phyloP scores from a whole-genome alignment of 2,797 vertebrate species.

The Rhinoraja longicauda region DNA sequence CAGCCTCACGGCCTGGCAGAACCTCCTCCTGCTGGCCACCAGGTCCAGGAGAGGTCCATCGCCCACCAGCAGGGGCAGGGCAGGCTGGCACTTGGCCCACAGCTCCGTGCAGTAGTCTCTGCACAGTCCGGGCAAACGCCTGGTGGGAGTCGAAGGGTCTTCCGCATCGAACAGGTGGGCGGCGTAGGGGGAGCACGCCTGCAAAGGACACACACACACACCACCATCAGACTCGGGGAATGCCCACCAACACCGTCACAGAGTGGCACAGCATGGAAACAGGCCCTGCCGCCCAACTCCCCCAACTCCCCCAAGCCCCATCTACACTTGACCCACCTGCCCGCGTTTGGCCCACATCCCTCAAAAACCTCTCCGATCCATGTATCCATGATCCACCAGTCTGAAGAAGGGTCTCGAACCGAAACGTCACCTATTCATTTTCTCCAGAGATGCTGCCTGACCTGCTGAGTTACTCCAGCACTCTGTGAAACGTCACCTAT shows the following conservation, averaged over 20 bases:
- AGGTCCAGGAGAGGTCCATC: constrained; percentile 58
- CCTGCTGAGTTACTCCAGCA: too few species aligned
- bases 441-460: too few species aligned
- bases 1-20: constrained; percentile 72
- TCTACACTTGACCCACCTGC: too few species aligned
- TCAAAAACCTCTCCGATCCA: too few species aligned
- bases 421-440: too few species aligned
- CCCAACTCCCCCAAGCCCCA: constrained; percentile 36
- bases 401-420: too few species aligned
- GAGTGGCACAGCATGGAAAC: too few species aligned
- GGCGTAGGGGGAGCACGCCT: constrained; percentile 92
- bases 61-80: constrained; percentile 62
- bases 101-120: constrained; percentile 74
- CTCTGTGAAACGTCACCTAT: too few species aligned
- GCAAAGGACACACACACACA: constrained; percentile 34
- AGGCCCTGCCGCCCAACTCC: too few species aligned
- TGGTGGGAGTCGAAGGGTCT: constrained; percentile 72
- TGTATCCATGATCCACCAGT: too few species aligned
- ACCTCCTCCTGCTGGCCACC: constrained; percentile 55
- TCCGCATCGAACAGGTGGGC: constrained; percentile 90
- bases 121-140: constrained; percentile 83
- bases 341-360: too few species aligned
- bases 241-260: neutral
- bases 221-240: neutral
- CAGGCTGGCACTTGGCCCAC: constrained; percentile 70